These are phyloP conservation scores for Papilio helenus DNA, from an alignment of 1,140 invertebrate species.

Conservation along the genomic window DNA sequence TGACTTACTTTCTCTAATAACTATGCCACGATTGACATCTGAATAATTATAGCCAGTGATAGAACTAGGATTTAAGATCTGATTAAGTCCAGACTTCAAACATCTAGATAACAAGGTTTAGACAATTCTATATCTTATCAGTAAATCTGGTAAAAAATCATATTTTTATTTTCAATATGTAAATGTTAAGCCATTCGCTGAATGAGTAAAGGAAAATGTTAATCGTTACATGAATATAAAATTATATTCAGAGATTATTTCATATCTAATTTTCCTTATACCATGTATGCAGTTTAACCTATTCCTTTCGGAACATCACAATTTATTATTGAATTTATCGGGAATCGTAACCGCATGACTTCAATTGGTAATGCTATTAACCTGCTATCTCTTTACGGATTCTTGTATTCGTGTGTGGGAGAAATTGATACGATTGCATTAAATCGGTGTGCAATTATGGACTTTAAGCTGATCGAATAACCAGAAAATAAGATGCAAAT, in stretches of 20 bases:
- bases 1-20: not conserved
- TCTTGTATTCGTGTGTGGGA: conserved; percentile 51
- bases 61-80: not conserved
- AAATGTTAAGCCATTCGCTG: no score
- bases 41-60: not conserved
- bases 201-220: no score
- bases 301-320: conserved; percentile 14
- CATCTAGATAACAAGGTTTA: no score
- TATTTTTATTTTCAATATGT: no score
- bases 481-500: not conserved
- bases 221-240: not conserved
- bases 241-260: not conserved
- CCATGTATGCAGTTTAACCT: conserved; percentile 9
- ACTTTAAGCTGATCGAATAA: conserved; percentile 40
- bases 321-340: conserved; percentile 45
- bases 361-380: conserved; percentile 56
- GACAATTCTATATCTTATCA: not conserved
- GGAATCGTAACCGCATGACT: conserved; percentile 44
- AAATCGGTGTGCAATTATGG: conserved; percentile 38
- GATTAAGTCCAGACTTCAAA: not conserved
- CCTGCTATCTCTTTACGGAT: conserved; percentile 46
- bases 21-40: not conserved
- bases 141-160: no score
- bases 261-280: conserved; percentile 3
- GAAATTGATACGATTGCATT: conserved; percentile 52